Percentiles rank a stretch among this genome's conserved stretches.
Evolutionary conservation across 2,888 invertebrate species (phyloP).

Genomic region (Celastrina argiolus): DNA sequence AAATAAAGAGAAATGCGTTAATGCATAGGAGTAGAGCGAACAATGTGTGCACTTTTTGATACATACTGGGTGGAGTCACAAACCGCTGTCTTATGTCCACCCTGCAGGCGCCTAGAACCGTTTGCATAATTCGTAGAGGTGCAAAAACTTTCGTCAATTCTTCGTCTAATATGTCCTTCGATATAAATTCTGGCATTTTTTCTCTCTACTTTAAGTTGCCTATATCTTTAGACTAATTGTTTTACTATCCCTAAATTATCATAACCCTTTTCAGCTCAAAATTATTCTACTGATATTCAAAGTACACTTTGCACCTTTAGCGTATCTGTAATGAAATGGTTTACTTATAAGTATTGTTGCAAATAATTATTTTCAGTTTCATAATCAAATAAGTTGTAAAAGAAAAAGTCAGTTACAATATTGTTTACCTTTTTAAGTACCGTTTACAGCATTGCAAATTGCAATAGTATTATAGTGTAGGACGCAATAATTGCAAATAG

Average conservation of each 20-base stretch:
- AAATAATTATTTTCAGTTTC: no score
- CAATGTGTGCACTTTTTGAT: slow-evolving; percentile 45
- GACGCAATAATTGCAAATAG: slow-evolving; percentile 49
- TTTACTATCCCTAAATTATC: no score
- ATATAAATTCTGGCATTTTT: slow-evolving; percentile 44
- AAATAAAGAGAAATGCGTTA: not conserved
- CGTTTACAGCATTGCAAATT: slow-evolving; percentile 37
- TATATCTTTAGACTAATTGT: not conserved
- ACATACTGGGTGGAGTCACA: slow-evolving; percentile 44
- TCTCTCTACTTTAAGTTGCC: not conserved
- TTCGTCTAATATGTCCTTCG: slow-evolving; percentile 49
- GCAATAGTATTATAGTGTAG: slow-evolving; percentile 54
- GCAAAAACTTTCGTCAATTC: slow-evolving; percentile 42
- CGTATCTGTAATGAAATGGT: not conserved
- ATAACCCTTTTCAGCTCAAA: no score
- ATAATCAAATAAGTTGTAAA: no score
- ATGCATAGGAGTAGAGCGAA: not conserved
- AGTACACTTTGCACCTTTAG: no score
- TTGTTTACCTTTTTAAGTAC: not conserved
- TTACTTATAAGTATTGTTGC: no score
- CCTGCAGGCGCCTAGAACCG: slow-evolving; percentile 46
- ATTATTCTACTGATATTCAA: no score
- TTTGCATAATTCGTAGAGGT: slow-evolving; percentile 42
- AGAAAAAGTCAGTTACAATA: no score
- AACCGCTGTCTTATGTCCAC: slow-evolving; percentile 46